phyloP scores from a whole-genome alignment of 2,797 vertebrate species.

The Syncerus caffer region DNA sequence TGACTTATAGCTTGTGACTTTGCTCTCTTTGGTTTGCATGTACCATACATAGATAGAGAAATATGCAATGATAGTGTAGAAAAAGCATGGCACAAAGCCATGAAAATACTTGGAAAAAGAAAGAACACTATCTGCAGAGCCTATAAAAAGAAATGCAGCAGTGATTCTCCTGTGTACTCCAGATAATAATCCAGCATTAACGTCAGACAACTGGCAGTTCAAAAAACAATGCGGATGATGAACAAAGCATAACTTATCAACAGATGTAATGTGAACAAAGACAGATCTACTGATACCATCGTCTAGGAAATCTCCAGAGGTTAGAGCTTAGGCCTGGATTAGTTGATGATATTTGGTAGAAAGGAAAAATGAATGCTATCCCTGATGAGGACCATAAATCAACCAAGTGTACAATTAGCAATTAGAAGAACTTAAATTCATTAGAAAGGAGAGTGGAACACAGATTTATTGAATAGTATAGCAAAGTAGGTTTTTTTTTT shows the following conservation, averaged over 20 bases:
- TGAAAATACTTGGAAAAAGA: conserved; percentile 66
- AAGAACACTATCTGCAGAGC: conserved; percentile 44
- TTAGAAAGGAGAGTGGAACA: conserved; percentile 76
- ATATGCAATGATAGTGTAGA: conserved; percentile 47
- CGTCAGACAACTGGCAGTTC: conserved; percentile 62
- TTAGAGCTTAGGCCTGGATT: conserved; percentile 69
- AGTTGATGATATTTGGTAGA: conserved; percentile 79
- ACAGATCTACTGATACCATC: conserved; percentile 68
- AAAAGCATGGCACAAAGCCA: conserved; percentile 47
- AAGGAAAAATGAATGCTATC: conserved; percentile 59
- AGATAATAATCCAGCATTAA: conserved; percentile 69
- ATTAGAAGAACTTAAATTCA: conserved; percentile 78
- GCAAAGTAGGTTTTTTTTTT: conserved; percentile 54
- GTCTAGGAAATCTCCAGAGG: conserved; percentile 73
- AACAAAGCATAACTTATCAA: conserved; percentile 68
- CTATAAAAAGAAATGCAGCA: conserved; percentile 52
- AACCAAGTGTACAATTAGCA: conserved; percentile 82
- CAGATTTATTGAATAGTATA: conserved; percentile 73
- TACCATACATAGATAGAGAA: conserved; percentile 1
- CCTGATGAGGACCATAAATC: conserved; percentile 74
- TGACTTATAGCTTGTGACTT: neutral
- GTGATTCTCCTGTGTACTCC: conserved; percentile 65
- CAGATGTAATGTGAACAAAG: conserved; percentile 65
- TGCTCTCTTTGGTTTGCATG: neutral
- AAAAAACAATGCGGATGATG: conserved; percentile 45